Base-by-base conservation (phyloP, 2,113 vertebrate species). In the Monopterus albus region DNA sequence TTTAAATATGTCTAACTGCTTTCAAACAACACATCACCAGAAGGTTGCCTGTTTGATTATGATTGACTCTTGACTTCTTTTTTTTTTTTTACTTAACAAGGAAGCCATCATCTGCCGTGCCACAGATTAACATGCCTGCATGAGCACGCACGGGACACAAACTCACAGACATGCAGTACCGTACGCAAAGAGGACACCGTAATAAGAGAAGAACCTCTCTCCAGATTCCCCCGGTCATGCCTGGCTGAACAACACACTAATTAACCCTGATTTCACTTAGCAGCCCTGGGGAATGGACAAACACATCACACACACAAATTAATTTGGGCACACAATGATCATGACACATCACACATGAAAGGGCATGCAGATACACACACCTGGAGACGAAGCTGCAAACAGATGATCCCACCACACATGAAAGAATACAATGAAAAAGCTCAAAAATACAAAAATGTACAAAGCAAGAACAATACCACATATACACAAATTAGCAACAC, bases 201-300 rank as follows among this genome's bases (percentile, higher is more conserved):
- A 17, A 74, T 23, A 75, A 17, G 42, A 67, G 25, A 28, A 49
- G 62, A 6, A 35, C 26, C 73, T 56, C 72, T 28, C 47, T 66
- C 31, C 51, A 45, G 55, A 76, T 39, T 73, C 20, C 31, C 25
- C 51, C n/a, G 55, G 18, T 82, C 81, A 80, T 83, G 83, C 87
- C 78, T 86, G 83, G 56, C 38, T 76, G 58, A 84, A 68, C 78
- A 60, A 47, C 68, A 63, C 46, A 56, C 60, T 82, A 78, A 87
- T 84, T 85, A 80, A 86, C 77, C 83, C 78, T 12, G 42, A 84
- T 87, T 86, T 84, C 74, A 87, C 81, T 84, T 82, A 76, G 70
- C 42, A 12, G 58, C 60, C 57, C 33, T 0, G n/a, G 52, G 51
- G 67, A 23, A 53, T 45, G 45, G 23, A 61, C 0, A 4, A 11